Conservation (phyloP, 2,113 vertebrate genomes). For the Xiphophorus maculatus region DNA sequence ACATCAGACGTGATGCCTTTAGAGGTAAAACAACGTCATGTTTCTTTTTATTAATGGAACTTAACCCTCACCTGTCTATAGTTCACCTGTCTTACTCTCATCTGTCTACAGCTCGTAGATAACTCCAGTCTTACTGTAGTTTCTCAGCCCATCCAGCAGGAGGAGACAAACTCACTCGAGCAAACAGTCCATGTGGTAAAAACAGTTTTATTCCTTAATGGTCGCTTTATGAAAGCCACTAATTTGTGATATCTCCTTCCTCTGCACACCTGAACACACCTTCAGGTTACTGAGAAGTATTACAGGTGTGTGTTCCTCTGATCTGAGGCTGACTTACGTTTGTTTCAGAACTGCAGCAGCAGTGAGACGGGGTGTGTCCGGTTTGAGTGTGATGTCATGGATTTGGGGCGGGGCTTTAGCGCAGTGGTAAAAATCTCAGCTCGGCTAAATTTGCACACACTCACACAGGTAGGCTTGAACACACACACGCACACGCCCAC, state of each 20-base stretch:
- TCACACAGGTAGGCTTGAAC: neutral
- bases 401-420: conserved; percentile 22
- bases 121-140: conserved; percentile 14
- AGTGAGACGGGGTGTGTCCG: conserved; percentile 3
- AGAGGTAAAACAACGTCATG: neutral
- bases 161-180: conserved; percentile 16
- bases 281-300: neutral
- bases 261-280: neutral
- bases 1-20: conserved; percentile 8
- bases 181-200: conserved; percentile 34
- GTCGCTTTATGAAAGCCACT: no score
- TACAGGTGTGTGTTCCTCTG: neutral
- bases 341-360: conserved; percentile 29
- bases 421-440: conserved; percentile 33
- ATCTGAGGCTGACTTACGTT: neutral
- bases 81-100: neutral
- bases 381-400: conserved; percentile 40
- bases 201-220: no score
- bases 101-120: conserved; percentile 11
- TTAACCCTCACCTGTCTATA: neutral
- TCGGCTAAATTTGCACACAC: conserved; percentile 20
- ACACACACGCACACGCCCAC: neutral
- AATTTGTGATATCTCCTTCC: neutral
- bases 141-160: conserved; percentile 18
- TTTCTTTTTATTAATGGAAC: neutral